Base-by-base conservation (phyloP, 2,888 invertebrate species). In the Apotomis betuletana region DNA sequence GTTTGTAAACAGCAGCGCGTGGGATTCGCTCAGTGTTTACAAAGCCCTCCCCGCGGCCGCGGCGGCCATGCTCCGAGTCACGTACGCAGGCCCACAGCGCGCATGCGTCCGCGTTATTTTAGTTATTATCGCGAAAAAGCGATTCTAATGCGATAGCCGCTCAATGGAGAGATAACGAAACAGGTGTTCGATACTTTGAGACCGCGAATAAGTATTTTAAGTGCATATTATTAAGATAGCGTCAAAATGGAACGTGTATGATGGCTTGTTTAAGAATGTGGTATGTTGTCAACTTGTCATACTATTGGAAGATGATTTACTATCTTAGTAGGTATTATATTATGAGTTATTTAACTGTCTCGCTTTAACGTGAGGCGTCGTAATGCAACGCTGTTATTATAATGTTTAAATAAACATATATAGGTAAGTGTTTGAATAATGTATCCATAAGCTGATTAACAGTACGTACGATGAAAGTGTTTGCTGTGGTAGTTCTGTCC, bases 21-120 rank as follows among this genome's bases (percentile, higher is more conserved):
- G 85, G 83, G 88, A 85, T 87, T 85, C 81, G 81, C 79, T 41
- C 41, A 71, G 70, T 90, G 89, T 89, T 89, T 87, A 89, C 88
- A 86, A 60, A 70, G 75, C 74, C 75, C 77, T 75, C 73, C 75
- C 75, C 76, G 76, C 74, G 79, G 61, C 76, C 75, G 64, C 75
- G 78, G 83, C 82, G 77, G 86, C 86, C 91, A 90, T 92, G 92
- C 89, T 81, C 74, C 78, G 51, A 87, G 92, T 92, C 92, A 92
- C 92, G 92, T 92, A 92, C 89, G 92, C 92, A 88, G 77, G 75
- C 74, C 76, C 75, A 70, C 77, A 81, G 52, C 57, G 89, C 92
- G 92, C 91, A 88, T 87, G 91, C 90, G 92, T 79, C 78, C 76
- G 77, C 85, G 80, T 84, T 86, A 87, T 87, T 90, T 89, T 86